Conservation (phyloP, 2,888 invertebrate genomes). For the Folsomia candida region DNA sequence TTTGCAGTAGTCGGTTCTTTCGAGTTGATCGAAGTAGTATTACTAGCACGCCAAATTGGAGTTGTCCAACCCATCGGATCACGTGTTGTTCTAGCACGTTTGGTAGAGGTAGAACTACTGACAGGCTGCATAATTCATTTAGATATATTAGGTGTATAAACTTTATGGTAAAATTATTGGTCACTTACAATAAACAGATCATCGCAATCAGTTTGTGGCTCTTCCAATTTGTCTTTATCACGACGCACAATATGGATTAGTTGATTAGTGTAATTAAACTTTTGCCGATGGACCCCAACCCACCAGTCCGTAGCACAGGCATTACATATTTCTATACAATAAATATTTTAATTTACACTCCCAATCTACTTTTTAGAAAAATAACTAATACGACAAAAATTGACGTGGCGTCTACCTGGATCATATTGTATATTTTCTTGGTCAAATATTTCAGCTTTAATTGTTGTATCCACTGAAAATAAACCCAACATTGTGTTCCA, state of each 20-base stretch:
- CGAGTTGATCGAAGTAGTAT: not conserved
- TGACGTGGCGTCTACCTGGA: conserved; percentile 24
- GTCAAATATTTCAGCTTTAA: conserved; percentile 22
- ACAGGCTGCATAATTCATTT: conserved; percentile 9
- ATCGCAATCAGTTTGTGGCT: conserved; percentile 27
- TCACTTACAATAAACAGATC: not conserved
- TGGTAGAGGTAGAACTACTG: conserved; percentile 21
- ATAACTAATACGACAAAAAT: not conserved
- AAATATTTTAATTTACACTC: not conserved
- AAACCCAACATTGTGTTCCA: conserved; percentile 31
- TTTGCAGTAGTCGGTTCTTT: not conserved
- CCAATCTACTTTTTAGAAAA: not conserved
- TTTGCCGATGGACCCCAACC: not conserved
- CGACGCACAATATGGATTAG: conserved; percentile 26
- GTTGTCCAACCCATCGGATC: conserved; percentile 28
- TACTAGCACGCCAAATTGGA: not conserved
- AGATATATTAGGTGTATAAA: not conserved
- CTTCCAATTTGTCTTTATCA: conserved; percentile 24
- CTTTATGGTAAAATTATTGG: not conserved
- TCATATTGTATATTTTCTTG: conserved; percentile 11
- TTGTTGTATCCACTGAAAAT: conserved; percentile 28
- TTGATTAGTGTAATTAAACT: conserved; percentile 28
- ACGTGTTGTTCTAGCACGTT: conserved; percentile 23
- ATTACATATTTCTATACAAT: conserved; percentile 30
- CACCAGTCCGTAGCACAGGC: conserved; percentile 32